phyloP scores from a whole-genome alignment of 2,888 invertebrate species.

The Leucoma salicis region DNA sequence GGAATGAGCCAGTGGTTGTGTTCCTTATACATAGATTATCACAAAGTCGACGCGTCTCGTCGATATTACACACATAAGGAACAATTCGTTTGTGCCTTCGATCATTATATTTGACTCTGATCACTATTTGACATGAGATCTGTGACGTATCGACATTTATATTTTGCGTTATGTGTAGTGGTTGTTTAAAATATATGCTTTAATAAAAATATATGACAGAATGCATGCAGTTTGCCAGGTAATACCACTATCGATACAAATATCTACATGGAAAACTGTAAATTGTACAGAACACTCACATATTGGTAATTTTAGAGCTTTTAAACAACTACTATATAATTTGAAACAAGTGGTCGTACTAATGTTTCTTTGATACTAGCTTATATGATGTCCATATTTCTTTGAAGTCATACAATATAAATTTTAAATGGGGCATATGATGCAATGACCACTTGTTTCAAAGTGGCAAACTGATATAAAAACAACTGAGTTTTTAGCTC shows the following conservation, averaged over 20 bases:
- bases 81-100: constrained; percentile 29
- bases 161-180: constrained; percentile 3
- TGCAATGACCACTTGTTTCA: constrained; percentile 5
- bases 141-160: constrained; percentile 16
- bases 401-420: too few species aligned
- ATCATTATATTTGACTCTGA: constrained; percentile 17
- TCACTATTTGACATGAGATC: constrained; percentile 18
- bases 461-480: constrained; percentile 4
- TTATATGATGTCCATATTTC: too few species aligned
- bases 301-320: neutral
- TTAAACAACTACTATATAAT: constrained; percentile 21
- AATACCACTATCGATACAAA: neutral
- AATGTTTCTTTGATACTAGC: neutral
- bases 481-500: constrained; percentile 17
- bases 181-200: constrained; percentile 27
- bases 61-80: constrained; percentile 15
- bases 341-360: constrained; percentile 17
- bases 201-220: neutral
- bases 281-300: neutral
- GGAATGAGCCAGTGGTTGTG: constrained; percentile 22
- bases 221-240: too few species aligned
- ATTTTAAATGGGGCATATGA: neutral
- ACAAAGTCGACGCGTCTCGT: constrained; percentile 11
- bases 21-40: constrained; percentile 13
- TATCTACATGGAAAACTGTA: neutral